Percentiles rank a stretch among this genome's conserved stretches.
Evolutionary conservation across 2,797 vertebrate genomes (phyloP).

Genomic region (Sternarchorhynchus goeldii): DNA sequence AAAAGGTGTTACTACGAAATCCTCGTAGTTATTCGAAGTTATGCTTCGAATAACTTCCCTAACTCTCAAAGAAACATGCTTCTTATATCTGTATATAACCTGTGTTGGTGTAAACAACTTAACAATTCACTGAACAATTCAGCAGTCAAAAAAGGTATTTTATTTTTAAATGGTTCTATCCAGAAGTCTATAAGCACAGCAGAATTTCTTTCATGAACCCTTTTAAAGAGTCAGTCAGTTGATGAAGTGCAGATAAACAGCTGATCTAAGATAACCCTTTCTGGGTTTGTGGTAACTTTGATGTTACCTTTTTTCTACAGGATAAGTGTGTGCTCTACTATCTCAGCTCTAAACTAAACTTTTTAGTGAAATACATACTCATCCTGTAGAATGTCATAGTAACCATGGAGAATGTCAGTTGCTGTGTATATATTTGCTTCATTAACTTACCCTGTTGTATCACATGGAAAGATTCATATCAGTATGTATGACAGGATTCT

Average conservation of each 20-base stretch:
- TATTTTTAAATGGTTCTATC: too few relatives aligned
- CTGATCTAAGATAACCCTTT: neutral
- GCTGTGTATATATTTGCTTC: constrained; percentile 12
- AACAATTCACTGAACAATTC: neutral
- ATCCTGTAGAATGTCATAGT: constrained; percentile 5
- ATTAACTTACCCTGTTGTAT: constrained; percentile 10
- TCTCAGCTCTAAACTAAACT: neutral
- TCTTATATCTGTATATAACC: too few relatives aligned
- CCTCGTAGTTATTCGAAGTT: too few relatives aligned
- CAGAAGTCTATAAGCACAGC: too few relatives aligned
- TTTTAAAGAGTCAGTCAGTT: neutral
- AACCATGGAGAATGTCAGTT: neutral
- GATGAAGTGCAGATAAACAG: neutral
- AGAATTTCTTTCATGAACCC: neutral
- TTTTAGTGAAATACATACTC: neutral
- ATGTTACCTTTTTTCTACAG: neutral
- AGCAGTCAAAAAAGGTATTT: too few relatives aligned
- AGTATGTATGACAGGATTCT: constrained; percentile 17
- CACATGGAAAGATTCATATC: neutral
- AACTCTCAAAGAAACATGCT: neutral
- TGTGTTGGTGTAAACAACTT: neutral
- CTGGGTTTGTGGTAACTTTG: neutral
- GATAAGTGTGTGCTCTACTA: neutral
- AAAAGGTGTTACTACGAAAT: too few relatives aligned
- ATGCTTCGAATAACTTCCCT: neutral